phyloP scores from a whole-genome alignment of 2,113 vertebrate species.

The Microcebus murinus region DNA sequence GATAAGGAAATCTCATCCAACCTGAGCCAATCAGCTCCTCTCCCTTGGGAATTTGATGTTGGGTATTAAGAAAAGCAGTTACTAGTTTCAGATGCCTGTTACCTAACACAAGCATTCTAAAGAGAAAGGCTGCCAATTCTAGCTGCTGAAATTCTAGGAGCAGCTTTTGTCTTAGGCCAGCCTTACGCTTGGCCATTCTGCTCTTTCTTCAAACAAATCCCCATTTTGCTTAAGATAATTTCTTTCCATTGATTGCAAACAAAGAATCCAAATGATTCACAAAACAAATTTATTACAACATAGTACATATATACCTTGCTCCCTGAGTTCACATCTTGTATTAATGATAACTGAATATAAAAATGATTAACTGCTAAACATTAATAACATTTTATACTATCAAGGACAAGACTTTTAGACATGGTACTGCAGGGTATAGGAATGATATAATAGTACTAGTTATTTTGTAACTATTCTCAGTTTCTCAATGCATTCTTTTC shows the following conservation, averaged over 20 bases:
- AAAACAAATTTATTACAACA: not conserved
- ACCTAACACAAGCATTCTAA: not conserved
- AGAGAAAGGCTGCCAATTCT: not conserved
- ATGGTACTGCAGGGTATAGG: not conserved
- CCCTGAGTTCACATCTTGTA: not conserved
- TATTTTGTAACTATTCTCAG: not conserved
- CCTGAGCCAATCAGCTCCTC: not conserved
- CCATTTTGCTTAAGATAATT: not conserved
- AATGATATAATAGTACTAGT: not conserved
- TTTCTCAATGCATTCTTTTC: not conserved
- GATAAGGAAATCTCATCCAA: not conserved
- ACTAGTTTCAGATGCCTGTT: not conserved
- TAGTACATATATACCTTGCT: not conserved
- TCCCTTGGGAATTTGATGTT: not conserved
- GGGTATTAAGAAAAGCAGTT: not conserved
- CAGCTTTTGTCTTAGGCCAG: not conserved
- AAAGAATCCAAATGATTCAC: slow-evolving; percentile 1
- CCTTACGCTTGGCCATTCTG: not conserved
- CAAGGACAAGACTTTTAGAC: not conserved
- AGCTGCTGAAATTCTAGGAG: not conserved
- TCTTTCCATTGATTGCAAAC: not conserved
- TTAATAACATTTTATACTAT: not conserved
- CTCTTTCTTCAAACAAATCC: slow-evolving; percentile 4
- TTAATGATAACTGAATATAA: not conserved
- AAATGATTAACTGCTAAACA: slow-evolving; percentile 18